phyloP scores from a whole-genome alignment of 2,797 vertebrate species.

The Chaunax sp. region DNA sequence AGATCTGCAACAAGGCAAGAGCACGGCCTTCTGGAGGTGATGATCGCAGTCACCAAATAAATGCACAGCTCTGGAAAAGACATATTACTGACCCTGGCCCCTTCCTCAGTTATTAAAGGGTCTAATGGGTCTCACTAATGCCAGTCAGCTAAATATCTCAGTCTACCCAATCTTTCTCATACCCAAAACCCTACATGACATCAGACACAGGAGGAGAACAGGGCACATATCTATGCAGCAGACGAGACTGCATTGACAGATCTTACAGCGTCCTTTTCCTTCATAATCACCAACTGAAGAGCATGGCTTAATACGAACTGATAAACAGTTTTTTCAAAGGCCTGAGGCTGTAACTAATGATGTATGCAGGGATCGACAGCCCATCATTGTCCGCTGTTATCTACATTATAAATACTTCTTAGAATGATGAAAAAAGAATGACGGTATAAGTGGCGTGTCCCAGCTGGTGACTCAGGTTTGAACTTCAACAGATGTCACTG shows the following conservation, averaged over 20 bases:
- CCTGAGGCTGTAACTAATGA: conserved; percentile 39
- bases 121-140: conserved; percentile 26
- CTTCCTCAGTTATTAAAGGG: conserved; percentile 37
- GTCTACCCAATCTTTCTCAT: conserved; percentile 6
- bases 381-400: conserved; percentile 25
- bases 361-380: conserved; percentile 20
- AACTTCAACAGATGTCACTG: conserved; percentile 70
- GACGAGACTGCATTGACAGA: conserved; percentile 1
- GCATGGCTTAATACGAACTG: conserved; percentile 25
- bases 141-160: conserved; percentile 30
- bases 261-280: conserved; percentile 6
- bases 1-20: conserved; percentile 48
- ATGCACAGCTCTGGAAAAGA: conserved; percentile 55
- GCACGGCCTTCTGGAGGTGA: conserved; percentile 46
- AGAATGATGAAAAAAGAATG: conserved; percentile 5
- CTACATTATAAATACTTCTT: conserved; percentile 42
- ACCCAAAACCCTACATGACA: conserved; percentile 6
- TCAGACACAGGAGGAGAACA: conserved; percentile 12
- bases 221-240: conserved; percentile 19
- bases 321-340: conserved; percentile 35
- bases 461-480: conserved; percentile 47
- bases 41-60: conserved; percentile 54
- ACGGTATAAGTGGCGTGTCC: conserved; percentile 30
- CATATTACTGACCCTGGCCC: conserved; percentile 26
- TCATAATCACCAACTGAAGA: conserved; percentile 30